Base-by-base conservation (phyloP, 1,140 invertebrate species). In the Sinella curviseta region DNA sequence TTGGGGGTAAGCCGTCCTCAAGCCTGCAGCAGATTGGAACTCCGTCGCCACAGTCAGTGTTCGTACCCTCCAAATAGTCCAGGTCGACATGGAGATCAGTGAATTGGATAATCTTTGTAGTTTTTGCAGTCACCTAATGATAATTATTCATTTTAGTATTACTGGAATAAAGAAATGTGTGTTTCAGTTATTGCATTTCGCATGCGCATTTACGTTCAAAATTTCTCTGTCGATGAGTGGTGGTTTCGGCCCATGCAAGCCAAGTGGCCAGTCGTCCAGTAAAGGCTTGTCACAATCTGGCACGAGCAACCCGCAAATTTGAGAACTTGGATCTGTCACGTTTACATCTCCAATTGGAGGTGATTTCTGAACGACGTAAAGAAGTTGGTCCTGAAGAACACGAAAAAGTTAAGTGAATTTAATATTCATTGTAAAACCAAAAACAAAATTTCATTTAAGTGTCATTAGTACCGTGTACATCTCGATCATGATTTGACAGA, bases 81-180 rank as follows among this genome's bases (percentile, higher is more conserved):
- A 91, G 90, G 86, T 96, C 94, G 75, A 93, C 90, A 85, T 96
- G 95, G 39, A 94, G 90, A 85, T 96, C 95, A 0, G 92, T 91
- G 65, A 96, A 85, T 36, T 96, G 92, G 17, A 94, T 87, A 31
- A 95, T 87, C 84, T 90, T 88, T 8, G 39, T 48, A 12, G 39
- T 20, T 12, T 8, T 8, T 8, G 8, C 39, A 48, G 39, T 48
- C 20, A 20, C 39, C 39, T 48, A 20, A 48, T 12, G 39, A 48
- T 48, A 48, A 20, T 48, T 48, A 12, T 48, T 48, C 20, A 12
- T 48, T 20, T 20, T 48, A 48, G 8, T 48, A 48, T 48, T 8
- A 48, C 8, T 48, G 20, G 20, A 48, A 20, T 20, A 48, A 48
- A 48, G 8, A 8, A 12, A 48, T 48, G 8, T 8, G 20, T 48